phyloP scores from a whole-genome alignment of 2,113 vertebrate genomes.

The Scophthalmus maximus region DNA sequence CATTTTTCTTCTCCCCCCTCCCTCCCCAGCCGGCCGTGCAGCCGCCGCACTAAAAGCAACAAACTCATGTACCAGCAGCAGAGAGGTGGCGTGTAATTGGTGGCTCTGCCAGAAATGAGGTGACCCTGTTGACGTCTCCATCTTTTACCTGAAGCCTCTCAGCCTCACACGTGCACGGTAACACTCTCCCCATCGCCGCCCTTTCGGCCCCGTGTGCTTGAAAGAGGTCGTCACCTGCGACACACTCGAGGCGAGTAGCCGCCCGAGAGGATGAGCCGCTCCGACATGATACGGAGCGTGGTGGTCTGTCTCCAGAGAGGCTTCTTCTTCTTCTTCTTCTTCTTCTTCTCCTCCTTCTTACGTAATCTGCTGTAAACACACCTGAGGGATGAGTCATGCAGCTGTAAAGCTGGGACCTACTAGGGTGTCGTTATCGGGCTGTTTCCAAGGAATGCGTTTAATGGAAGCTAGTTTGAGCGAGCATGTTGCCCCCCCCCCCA shows the following conservation, averaged over 20 bases:
- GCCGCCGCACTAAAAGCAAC: conserved; percentile 41
- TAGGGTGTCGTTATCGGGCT: conserved; percentile 49
- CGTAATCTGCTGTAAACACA: conserved; percentile 59
- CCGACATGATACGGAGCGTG: not conserved
- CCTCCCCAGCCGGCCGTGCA: conserved; percentile 21
- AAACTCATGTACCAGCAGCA: conserved; percentile 30
- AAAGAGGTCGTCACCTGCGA: conserved; percentile 43
- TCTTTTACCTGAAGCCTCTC: conserved; percentile 3
- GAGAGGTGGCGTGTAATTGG: conserved; percentile 46
- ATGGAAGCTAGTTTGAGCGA: conserved; percentile 57
- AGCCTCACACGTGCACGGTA: not conserved
- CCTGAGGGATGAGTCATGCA: conserved; percentile 71
- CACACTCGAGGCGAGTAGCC: conserved; percentile 32
- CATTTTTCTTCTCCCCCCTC: not conserved
- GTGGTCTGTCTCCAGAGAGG: conserved; percentile 11
- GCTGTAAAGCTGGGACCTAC: conserved; percentile 42
- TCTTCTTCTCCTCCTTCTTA: conserved; percentile 9
- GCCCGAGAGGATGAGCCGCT: conserved; percentile 11
- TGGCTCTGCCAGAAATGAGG: conserved; percentile 39
- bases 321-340: conserved; percentile 2
- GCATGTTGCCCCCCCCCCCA: conserved; percentile 26
- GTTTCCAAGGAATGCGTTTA: conserved; percentile 72
- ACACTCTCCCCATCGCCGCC: conserved; percentile 1
- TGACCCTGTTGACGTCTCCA: conserved; percentile 22
- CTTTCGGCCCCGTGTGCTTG: conserved; percentile 21